Evolutionary conservation across 2,888 invertebrate species (phyloP).

Genomic region (Metellina segmentata): DNA sequence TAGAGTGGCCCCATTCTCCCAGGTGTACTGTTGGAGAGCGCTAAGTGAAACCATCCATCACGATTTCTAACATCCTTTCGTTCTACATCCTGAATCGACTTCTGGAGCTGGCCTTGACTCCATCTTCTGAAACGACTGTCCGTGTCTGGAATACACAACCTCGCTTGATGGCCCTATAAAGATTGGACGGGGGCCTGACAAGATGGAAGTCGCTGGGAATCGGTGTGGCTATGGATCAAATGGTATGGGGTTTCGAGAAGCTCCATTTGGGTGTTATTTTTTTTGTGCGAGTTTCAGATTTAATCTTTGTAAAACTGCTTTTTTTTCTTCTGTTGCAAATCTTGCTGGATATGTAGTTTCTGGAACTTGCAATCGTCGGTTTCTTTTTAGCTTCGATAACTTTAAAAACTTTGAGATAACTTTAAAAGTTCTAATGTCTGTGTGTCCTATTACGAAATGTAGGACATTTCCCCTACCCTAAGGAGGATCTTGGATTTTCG

Average conservation of each 20-base stretch:
- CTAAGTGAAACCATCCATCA: conserved; percentile 58
- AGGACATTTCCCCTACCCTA: not conserved
- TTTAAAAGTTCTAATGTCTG: not conserved
- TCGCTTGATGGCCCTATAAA: conserved; percentile 10
- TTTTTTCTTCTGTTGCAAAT: not conserved
- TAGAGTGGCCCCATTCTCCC: conserved; percentile 51
- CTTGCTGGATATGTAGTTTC: not conserved
- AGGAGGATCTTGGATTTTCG: no score
- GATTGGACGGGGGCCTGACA: conserved; percentile 27
- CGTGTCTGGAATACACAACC: conserved; percentile 48
- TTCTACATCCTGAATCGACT: conserved; percentile 58
- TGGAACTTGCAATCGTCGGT: not conserved
- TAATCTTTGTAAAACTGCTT: not conserved
- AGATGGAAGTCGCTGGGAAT: not conserved
- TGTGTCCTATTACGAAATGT: not conserved
- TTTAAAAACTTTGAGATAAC: no score
- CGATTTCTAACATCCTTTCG: conserved; percentile 65
- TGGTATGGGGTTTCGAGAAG: conserved; percentile 5
- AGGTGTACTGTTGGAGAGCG: conserved; percentile 37
- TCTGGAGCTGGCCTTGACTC: conserved; percentile 36
- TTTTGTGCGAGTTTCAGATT: not conserved
- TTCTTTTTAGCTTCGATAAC: not conserved
- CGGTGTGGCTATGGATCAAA: conserved; percentile 11
- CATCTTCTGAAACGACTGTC: not conserved
- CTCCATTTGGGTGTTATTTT: no score